Evolutionary conservation across 2,888 invertebrate species (phyloP).

Genomic region (Herminia tarsipennalis): DNA sequence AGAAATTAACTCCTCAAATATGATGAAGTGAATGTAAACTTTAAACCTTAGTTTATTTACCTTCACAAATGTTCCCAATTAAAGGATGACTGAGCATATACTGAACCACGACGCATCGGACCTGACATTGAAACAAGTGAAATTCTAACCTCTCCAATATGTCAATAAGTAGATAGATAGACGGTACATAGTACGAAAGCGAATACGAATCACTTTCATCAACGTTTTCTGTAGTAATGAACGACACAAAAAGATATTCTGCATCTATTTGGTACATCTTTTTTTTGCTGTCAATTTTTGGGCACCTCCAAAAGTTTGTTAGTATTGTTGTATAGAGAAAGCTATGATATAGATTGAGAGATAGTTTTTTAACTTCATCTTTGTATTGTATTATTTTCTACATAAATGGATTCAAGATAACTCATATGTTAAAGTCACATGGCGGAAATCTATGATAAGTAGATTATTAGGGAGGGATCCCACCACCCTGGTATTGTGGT

Average conservation of each 20-base stretch:
- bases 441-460: too few species aligned
- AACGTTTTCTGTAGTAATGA: constrained; percentile 69
- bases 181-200: constrained; percentile 59
- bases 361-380: too few species aligned
- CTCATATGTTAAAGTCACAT: too few species aligned
- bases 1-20: too few species aligned
- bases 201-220: constrained; percentile 81
- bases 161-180: constrained; percentile 41
- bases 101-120: constrained; percentile 26
- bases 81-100: constrained; percentile 33
- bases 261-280: constrained; percentile 82
- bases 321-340: constrained; percentile 40
- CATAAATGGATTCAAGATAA: too few species aligned
- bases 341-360: constrained; percentile 31
- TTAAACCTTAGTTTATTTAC: neutral
- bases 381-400: too few species aligned
- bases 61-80: constrained; percentile 30
- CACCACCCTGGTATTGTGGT: too few species aligned
- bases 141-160: constrained; percentile 55
- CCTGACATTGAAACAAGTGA: constrained; percentile 68
- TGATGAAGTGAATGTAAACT: neutral
- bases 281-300: constrained; percentile 62
- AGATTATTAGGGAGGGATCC: too few species aligned
- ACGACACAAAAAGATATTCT: constrained; percentile 74
- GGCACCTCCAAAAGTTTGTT: constrained; percentile 56